These are phyloP conservation scores for Polypedilum pembai DNA, from an alignment of 1,140 invertebrate species.

Conservation along the genomic window DNA sequence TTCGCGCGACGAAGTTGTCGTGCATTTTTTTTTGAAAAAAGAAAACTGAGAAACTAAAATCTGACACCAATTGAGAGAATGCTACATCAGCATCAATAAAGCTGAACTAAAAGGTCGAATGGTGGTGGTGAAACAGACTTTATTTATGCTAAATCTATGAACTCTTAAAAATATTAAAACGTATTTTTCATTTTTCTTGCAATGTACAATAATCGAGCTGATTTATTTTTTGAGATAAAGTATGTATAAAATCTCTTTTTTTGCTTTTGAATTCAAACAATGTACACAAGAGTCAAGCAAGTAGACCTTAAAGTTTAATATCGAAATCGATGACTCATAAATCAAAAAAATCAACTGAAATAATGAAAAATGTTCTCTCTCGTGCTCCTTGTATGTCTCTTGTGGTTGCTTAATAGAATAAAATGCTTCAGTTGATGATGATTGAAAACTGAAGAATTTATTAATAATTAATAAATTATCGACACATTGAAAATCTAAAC, in stretches of 20 bases:
- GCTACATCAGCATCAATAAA: conserved; percentile 3
- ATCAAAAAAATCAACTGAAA: not conserved
- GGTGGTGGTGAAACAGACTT: not conserved
- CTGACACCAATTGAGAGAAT: conserved; percentile 15
- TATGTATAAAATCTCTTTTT: not conserved
- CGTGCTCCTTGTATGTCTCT: too few species aligned
- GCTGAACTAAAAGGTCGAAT: conserved; percentile 11
- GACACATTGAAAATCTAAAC: too few species aligned
- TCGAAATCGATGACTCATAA: conserved; percentile 6
- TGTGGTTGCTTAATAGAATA: not conserved
- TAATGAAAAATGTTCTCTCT: not conserved
- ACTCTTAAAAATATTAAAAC: conserved; percentile 6
- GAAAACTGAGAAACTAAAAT: not conserved
- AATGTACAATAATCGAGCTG: conserved; percentile 7
- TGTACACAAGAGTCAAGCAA: too few species aligned
- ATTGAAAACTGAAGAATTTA: not conserved
- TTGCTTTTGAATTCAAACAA: too few species aligned
- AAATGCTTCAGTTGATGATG: not conserved
- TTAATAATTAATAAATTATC: too few species aligned
- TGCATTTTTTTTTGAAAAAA: not conserved
- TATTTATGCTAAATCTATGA: conserved; percentile 1
- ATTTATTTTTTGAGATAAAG: not conserved
- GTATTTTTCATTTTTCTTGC: not conserved
- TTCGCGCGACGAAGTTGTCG: not conserved
- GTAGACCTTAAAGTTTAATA: not conserved